Evolutionary conservation across 2,797 vertebrate species (phyloP), one percentile per base, ranked within the genome.

Genomic region (Neosalanx taihuensis): DNA sequence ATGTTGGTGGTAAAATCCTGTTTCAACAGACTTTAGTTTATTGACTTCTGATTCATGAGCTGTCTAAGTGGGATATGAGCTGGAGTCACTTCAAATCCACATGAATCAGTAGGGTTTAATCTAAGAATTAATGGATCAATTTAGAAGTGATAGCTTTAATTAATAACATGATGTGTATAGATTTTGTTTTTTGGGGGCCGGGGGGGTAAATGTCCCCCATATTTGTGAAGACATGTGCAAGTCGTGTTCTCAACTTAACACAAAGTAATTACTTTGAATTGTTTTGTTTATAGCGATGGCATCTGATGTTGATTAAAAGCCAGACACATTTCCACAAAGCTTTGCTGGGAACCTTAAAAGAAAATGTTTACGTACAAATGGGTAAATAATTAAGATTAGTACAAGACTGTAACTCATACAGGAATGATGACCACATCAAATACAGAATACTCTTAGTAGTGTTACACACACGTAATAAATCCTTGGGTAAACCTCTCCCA

Each of bases 231-330:
- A 70, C 69, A 70, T 41, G 69, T 49, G 59, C 35, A 30, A 49
- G 57, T 46, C 51, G 37, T 69, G 72, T 74, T 74, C 49, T 68
- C 72, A 63, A 61, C 71, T 73, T 73, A 63, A 74, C 72, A 69
- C 72, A 69, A 74, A 31, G 72, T 74, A 74, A 74, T 74, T 69
- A 58, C 72, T 46, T 60, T 23, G 53, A 69, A 23, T 62, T 69
- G 67, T 69, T 69, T 69, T 69, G 67, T 61, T 75, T 65, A 62
- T 71, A 31, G 86, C 90, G 87, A 81, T 85, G 87, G 82, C 90
- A 91, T 93, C 82, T 92, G 91, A 84, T 92, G 89, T 86, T 74
- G 86, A 92, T 93, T 92, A 93, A 86, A 87, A 91, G 89, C 89
- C 87, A 76, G 71, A 87, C 85, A 79, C 18, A 90, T 92, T 93